Base-by-base conservation (phyloP, 2,888 invertebrate genomes). In the Philonicus albiceps region DNA sequence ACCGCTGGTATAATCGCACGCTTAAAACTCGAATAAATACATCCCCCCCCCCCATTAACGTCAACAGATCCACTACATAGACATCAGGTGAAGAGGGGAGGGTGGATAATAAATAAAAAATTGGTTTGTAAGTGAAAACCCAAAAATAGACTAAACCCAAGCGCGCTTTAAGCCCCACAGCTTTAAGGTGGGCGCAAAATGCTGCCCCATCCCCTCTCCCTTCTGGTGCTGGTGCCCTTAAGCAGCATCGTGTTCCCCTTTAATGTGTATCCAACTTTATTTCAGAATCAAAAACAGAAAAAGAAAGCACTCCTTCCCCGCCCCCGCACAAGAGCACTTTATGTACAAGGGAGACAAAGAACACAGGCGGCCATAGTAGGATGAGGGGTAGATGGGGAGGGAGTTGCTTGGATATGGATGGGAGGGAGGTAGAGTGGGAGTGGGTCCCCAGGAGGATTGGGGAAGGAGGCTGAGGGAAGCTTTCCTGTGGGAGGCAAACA, bases 181-280 rank as follows among this genome's bases (percentile, higher is more conserved):
- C 87, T 87, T 87, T 87, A 87, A 87, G 85, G 76, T 87, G 81
- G 73, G 80, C 73, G 37, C 16, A 30, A 6, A 53, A n/a, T 11
- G 16, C 75, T 37, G 13, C 85, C 55, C 86, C 43, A 16, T 80
- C 37, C 84, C 30, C 27, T 22, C 78, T n/a, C n/a, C n/a, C n/a
- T n/a, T n/a, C n/a, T n/a, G n/a, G n/a, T n/a, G n/a, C n/a, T n/a
- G 22, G 37, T 49, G 30, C 78, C 74, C 84, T 80, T 55, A 74
- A 74, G 40, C 37, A 30, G 22, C 81, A 80, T 43, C 64, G 85
- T 72, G 87, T 85, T 87, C 87, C 76, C 86, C 87, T 87, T 87
- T 87, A 87, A 87, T 87, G 86, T 87, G 86, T 86, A 86, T 86
- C 86, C 86, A 87, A 87, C 87, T 87, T 87, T 87, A 87, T 87